Base-by-base conservation (phyloP, 2,888 invertebrate species). In the Cremastinae sp. region DNA sequence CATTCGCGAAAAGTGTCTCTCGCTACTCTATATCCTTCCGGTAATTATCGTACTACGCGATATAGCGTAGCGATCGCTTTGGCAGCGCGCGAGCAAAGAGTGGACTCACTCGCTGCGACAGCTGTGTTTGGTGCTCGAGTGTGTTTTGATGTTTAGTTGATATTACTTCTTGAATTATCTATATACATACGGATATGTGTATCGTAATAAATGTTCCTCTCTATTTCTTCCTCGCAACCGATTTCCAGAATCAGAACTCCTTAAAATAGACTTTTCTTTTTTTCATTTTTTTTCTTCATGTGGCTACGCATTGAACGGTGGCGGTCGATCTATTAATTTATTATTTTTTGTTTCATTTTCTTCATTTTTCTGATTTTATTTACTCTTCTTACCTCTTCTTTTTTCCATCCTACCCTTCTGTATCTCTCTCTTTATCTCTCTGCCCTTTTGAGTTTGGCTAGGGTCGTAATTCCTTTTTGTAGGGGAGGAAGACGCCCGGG, bases 401-500 rank as follows among this genome's bases (percentile, higher is more conserved):
- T 66, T 39, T 68, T 59, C 80, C 78, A 62, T 64, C 74, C 12
- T 69, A 47, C 37, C 43, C 56, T 41, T 74, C 61, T 81, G 72
- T 69, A 64, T 75, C 49, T 51, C 18, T 62, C 41, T 64, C 47
- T 45, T 35, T 69, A 37, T 73, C 47, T 81, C 74, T 66, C 71
- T 78, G 78, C 71, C 78, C 82, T 81, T 83, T 79, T 82, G 82
- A 86, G 80, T 84, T 84, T 83, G 83, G 81, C 83, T 85, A 84
- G 84, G 83, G 83, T 85, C 81, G 81, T 83, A 78, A 82, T 79
- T 85, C 84, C 82, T 84, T 85, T 86, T 88, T 93, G 89, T 93
- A 96, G 96, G 96, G 94, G 96, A 96, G 90, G 96, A 96, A 91
- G 96, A 97, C 92, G 96, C 95, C 85, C 94, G 96, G 87, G 97